A percentile compares a stretch with the other conserved stretches of the same genome.
Evolutionary conservation across 2,113 vertebrate genomes (phyloP).

Genomic region (Mungos mungo): DNA sequence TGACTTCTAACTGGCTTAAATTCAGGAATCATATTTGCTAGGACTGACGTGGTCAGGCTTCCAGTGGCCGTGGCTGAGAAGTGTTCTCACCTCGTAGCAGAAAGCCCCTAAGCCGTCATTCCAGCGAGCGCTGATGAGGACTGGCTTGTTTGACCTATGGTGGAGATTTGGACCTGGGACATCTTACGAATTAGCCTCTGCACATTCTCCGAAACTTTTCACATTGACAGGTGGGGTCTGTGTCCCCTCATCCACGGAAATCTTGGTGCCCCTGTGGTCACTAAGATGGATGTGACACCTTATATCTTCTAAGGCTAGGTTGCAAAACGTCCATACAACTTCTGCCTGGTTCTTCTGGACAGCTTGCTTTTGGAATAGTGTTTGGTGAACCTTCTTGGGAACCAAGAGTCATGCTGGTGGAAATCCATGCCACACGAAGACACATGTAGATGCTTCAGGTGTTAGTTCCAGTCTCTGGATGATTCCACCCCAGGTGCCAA

Average conservation of each 20-base stretch:
- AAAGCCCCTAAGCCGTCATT: neutral
- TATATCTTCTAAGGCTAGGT: neutral
- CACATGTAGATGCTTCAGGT: rapidly evolving
- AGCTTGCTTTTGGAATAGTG: neutral
- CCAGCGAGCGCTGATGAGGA: neutral
- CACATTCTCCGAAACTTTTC: neutral
- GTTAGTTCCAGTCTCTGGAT: neutral
- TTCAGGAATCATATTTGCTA: neutral
- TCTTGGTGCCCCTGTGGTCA: neutral
- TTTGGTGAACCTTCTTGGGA: neutral
- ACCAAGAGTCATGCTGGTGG: rapidly evolving
- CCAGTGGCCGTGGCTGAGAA: neutral
- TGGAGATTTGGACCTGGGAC: neutral
- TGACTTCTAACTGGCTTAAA: neutral
- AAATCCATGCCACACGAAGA: neutral
- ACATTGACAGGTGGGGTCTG: neutral
- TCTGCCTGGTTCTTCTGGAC: neutral
- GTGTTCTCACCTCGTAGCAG: neutral
- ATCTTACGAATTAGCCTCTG: neutral
- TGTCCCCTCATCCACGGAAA: neutral
- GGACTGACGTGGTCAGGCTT: neutral
- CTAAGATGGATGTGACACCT: neutral
- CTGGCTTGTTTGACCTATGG: neutral
- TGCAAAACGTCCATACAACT: too few relatives aligned
- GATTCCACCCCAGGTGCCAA: neutral